Evolutionary conservation across 2,797 vertebrate species (phyloP), one percentile per base, ranked within the genome.

Genomic region (Enoplosus armatus): DNA sequence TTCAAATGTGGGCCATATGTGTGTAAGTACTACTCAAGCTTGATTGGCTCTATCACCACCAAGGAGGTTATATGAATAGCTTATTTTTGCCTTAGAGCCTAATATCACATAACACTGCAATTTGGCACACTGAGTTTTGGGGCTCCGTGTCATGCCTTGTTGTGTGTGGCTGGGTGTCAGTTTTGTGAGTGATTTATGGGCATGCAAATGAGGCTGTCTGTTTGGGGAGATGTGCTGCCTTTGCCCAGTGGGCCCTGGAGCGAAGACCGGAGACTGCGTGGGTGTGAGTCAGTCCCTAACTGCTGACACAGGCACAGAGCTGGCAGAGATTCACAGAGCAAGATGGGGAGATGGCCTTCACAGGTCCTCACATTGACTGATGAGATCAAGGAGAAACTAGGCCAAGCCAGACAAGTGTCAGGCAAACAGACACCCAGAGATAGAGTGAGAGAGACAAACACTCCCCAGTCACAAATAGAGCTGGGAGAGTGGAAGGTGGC

Each of bases 341-440:
- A 85, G 87, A 90, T 87, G 80, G 75, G 87, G 66, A 85, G 89
- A 90, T 83, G 90, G 94, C 92, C 92, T 93, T 95, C 93, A 85
- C 92, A 85, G 90, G 90, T 92, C 87, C 79, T 93, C 91, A 88
- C 90, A 56, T 59, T 93, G 93, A 94, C 91, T 93, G 93, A 94
- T 93, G 93, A 91, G 91, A 93, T 93, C 89, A 92, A 90, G 92
- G 89, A 74, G 85, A 92, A 94, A 93, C 75, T 89, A 91, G 94
- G 92, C 88, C 93, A 87, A 85, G 87, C 87, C 90, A 93, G 90
- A 93, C 90, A 89, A 92, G 91, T 90, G 92, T 92, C 92, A 91
- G 80, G 80, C 81, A 91, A 90, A 89, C 89, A 90, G 86, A 88
- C 90, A 86, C 73, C 58, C 74, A 60, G 76, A 85, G 86, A 89